These are phyloP conservation scores for Platalea minor DNA, from an alignment of 2,797 vertebrate genomes.

Conservation along the genomic window DNA sequence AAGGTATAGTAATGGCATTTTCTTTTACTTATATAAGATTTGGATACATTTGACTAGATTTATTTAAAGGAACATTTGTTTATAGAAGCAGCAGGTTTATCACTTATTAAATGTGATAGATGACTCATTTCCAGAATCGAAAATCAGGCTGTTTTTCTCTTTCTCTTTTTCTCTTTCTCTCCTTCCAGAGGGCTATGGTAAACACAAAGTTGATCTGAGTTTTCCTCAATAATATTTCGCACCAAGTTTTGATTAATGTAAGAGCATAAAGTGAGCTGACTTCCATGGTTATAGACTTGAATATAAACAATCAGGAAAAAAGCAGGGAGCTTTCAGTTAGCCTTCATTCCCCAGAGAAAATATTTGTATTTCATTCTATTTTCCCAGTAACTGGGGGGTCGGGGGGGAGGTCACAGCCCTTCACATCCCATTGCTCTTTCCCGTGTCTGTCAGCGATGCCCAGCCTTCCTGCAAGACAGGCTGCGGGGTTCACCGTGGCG, in stretches of 20 bases:
- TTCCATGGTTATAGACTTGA: background rate
- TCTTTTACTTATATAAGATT: conserved; percentile 18
- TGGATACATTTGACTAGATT: conserved; percentile 2
- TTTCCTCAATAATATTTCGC: conserved; percentile 36
- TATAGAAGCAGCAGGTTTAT: background rate
- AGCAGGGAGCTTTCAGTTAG: background rate
- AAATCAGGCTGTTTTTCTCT: conserved; percentile 44
- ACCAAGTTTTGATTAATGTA: conserved; percentile 12
- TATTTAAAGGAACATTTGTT: conserved; percentile 19
- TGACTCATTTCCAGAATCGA: conserved; percentile 14
- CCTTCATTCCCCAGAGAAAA: background rate
- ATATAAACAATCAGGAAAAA: background rate
- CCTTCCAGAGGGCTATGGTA: conserved; percentile 45
- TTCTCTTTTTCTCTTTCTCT: conserved; percentile 48
- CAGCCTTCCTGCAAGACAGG: background rate
- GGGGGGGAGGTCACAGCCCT: background rate
- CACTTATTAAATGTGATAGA: background rate
- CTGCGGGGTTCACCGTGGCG: background rate
- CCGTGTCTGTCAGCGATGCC: background rate
- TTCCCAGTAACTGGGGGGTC: background rate
- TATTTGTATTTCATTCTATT: background rate
- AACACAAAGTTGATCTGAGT: conserved; percentile 23
- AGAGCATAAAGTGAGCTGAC: background rate
- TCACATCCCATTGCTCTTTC: background rate
- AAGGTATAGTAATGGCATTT: conserved; percentile 62